These are phyloP conservation scores for Bembecia ichneumoniformis DNA, from an alignment of 2,888 invertebrate species.

Conservation along the genomic window DNA sequence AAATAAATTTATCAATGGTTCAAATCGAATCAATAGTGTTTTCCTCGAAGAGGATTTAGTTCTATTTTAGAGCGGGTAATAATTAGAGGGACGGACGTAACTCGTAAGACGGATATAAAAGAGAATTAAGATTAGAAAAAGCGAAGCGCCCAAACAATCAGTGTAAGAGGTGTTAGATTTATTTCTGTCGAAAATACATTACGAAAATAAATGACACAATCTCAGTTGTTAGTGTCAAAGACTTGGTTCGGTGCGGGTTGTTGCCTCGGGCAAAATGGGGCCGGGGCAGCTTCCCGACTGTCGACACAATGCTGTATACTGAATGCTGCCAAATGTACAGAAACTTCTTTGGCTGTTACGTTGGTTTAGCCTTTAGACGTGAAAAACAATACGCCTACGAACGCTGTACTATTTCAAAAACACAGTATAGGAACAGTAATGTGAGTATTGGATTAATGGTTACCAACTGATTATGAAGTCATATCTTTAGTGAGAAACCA, in stretches of 20 bases:
- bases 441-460: no score
- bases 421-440: no score
- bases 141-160: conserved; percentile 28
- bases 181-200: conserved; percentile 35
- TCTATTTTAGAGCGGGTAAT: background rate
- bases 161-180: conserved; percentile 41
- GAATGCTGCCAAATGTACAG: conserved; percentile 12
- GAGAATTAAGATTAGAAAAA: background rate
- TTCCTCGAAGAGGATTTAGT: no score
- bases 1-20: no score
- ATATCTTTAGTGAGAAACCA: no score
- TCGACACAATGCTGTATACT: conserved; percentile 12
- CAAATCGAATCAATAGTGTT: no score
- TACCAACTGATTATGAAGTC: no score
- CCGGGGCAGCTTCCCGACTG: conserved; percentile 15
- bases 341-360: conserved; percentile 1
- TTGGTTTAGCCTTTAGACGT: background rate
- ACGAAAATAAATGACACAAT: conserved; percentile 51
- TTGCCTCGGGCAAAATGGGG: conserved; percentile 46
- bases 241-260: conserved; percentile 36
- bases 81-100: background rate
- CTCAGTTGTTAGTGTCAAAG: conserved; percentile 41
- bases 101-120: background rate
- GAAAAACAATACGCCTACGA: background rate
- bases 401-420: no score